A percentile compares a stretch with the other conserved stretches of the same genome.
These are phyloP conservation scores for Anguilla megastoma DNA, from an alignment of 2,797 vertebrate genomes.

Conservation along the genomic window DNA sequence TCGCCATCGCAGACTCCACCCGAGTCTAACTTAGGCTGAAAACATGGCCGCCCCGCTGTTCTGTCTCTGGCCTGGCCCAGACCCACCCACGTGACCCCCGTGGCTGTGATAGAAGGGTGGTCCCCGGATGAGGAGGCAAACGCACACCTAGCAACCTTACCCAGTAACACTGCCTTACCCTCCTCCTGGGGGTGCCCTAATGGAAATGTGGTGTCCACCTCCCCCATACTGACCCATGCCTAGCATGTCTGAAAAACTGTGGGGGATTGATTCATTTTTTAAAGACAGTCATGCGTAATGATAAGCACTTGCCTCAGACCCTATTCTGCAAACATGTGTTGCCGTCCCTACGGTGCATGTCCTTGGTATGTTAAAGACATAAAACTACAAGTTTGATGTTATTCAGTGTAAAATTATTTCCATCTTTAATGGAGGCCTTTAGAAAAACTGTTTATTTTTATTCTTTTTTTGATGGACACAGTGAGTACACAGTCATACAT, in stretches of 20 bases:
- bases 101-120: conserved; percentile 55
- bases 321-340: background rate
- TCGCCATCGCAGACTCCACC: background rate
- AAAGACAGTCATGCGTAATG: background rate
- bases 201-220: background rate
- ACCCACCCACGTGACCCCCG: conserved; percentile 53
- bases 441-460: background rate
- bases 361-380: background rate
- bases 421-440: background rate
- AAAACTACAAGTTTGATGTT: background rate
- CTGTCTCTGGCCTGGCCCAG: background rate
- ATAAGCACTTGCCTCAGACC: background rate
- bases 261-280: background rate
- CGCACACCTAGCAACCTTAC: conserved; percentile 57
- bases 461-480: background rate
- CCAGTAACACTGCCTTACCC: background rate
- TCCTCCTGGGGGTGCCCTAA: conserved; percentile 50
- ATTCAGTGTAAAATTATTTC: background rate
- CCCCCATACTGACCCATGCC: background rate
- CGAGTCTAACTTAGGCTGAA: conserved; percentile 53
- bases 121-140: conserved; percentile 38
- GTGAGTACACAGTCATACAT: background rate
- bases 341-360: background rate
- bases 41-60: conserved; percentile 50
- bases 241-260: background rate